A percentile compares a stretch with the other conserved stretches of the same genome.
These are phyloP conservation scores for Drosophila multiciliata DNA, from an alignment of 2,888 invertebrate species.

Conservation along the genomic window DNA sequence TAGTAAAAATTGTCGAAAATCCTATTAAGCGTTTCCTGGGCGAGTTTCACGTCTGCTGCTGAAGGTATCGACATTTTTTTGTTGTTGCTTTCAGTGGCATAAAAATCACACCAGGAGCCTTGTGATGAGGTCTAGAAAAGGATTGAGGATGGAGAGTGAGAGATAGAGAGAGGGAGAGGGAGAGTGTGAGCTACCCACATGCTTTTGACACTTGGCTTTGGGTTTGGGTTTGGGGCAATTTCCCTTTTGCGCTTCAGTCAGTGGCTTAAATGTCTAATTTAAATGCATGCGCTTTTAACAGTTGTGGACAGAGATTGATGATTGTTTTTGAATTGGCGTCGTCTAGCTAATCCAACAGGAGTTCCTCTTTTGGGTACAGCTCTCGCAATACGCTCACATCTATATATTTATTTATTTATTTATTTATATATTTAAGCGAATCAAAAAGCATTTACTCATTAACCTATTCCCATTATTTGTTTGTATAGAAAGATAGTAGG, in stretches of 20 bases:
- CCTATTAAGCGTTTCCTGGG: slow-evolving; percentile 77
- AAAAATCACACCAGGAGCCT: slow-evolving; percentile 47
- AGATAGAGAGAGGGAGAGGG: not conserved
- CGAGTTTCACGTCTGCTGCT: slow-evolving; percentile 53
- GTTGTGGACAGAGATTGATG: slow-evolving; percentile 83
- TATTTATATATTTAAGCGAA: slow-evolving; percentile 1
- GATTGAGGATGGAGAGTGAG: not conserved
- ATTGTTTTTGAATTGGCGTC: slow-evolving; percentile 70
- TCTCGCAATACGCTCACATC: slow-evolving; percentile 22
- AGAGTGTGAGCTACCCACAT: slow-evolving; percentile 26
- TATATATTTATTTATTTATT: not conserved
- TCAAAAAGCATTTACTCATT: slow-evolving; percentile 50
- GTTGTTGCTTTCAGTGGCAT: slow-evolving; percentile 13
- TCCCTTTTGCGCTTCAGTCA: slow-evolving; percentile 22
- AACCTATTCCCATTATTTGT: slow-evolving; percentile 15
- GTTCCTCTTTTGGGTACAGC: not conserved
- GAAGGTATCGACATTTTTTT: slow-evolving; percentile 55
- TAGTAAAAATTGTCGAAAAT: slow-evolving; percentile 76
- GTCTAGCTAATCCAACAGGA: not conserved
- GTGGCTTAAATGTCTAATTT: slow-evolving; percentile 84
- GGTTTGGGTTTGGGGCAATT: slow-evolving; percentile 16
- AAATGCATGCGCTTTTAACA: slow-evolving; percentile 83
- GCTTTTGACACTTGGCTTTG: slow-evolving; percentile 49
- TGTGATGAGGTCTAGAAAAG: slow-evolving; percentile 1
- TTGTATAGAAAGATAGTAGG: slow-evolving; percentile 5